Evolutionary conservation across 2,888 invertebrate genomes (phyloP), one percentile per base, ranked within the genome.

Genomic region (Sycophila texana): DNA sequence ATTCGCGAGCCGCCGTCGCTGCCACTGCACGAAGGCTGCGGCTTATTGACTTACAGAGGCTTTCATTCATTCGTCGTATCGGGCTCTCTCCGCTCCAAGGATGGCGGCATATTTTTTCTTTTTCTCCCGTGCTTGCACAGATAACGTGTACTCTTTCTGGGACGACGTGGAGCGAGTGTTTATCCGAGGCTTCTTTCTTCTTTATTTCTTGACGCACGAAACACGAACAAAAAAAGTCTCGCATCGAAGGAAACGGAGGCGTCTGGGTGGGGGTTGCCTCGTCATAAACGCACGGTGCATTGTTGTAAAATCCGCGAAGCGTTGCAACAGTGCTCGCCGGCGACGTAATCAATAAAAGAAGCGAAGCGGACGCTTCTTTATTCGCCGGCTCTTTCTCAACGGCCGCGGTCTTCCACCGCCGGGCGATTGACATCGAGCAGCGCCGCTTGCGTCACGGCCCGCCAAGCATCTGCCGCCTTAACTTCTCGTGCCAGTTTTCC

Each of bases 341-440:
- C 66, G 72, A 77, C 77, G 77, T 60, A 72, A 72, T 77, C 71
- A 53, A 77, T 77, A 77, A 70, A 70, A 76, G 70, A 76, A 30
- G 67, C 60, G 75, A 60, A 20, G 20, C 58, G 47, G 58, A 51
- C 20, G 47, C 70, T 72, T 72, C 77, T 77, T 77, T 65, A 73
- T 60, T 74, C 67, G 30, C 16, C 78, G 20, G 49, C 51, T 20
- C 51, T 77, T 77, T 66, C 71, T 18, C 76, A 74, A 73, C 63
- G 71, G 10, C 63, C 16, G 30, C 16, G 60, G 51, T 61, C 63
- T 77, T 77, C 77, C 72, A 65, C 10, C 77, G 81, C 82, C 82
- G 82, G 16, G 60, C 82, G 83, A 84, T 85, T 83, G 85, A 83
- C 82, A 82, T 77, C 79, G 83, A 84, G 84, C 84, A 83, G 84